These are phyloP conservation scores for Microplitis mediator DNA, from an alignment of 1,140 invertebrate species.

Conservation along the genomic window DNA sequence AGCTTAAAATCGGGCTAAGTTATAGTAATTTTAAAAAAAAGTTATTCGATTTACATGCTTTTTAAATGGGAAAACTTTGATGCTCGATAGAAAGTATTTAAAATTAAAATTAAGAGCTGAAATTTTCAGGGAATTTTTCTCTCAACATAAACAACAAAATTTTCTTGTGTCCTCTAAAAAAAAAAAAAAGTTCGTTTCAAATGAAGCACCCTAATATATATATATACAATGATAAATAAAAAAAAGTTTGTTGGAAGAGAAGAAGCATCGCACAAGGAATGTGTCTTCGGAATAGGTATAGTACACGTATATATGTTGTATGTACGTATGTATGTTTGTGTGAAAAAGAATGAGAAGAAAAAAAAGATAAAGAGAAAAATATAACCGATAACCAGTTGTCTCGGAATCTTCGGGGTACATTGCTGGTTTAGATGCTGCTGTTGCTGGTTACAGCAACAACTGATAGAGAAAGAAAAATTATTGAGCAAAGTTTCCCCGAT, in stretches of 20 bases:
- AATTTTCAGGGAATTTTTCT: no score
- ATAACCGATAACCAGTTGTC: constrained; percentile 30
- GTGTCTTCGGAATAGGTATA: not conserved
- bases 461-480: constrained; percentile 8
- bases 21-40: no score
- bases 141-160: no score
- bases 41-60: no score
- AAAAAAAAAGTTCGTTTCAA: no score
- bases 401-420: constrained; percentile 16
- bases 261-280: not conserved
- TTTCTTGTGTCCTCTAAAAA: no score
- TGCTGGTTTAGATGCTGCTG: not conserved
- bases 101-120: no score
- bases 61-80: no score
- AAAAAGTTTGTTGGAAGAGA: constrained; percentile 10
- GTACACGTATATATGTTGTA: not conserved
- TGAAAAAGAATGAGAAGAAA: constrained; percentile 5
- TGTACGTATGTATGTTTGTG: no score
- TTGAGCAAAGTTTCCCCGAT: not conserved
- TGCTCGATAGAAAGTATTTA: no score
- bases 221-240: constrained; percentile 2
- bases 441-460: not conserved
- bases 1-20: no score
- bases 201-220: no score
- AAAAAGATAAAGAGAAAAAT: constrained; percentile 5